phyloP scores from a whole-genome alignment of 2,888 invertebrate genomes.

The Hoplodrina ambigua region DNA sequence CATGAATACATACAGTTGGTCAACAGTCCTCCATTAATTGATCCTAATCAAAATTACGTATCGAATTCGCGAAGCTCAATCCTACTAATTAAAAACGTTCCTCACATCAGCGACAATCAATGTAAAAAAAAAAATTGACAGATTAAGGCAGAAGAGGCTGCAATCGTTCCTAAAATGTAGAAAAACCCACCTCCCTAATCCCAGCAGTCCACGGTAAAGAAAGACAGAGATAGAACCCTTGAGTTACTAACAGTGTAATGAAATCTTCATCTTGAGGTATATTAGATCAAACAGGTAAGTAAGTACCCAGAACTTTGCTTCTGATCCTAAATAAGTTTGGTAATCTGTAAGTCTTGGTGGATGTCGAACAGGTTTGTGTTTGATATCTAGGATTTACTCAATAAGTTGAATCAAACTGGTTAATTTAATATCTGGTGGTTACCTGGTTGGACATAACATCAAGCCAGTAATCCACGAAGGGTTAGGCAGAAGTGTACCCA shows the following conservation, averaged over 20 bases:
- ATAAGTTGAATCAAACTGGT: too few species aligned
- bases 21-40: constrained; percentile 18
- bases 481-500: too few species aligned
- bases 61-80: background rate
- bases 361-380: constrained; percentile 12
- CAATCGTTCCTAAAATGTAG: too few species aligned
- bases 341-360: constrained; percentile 18
- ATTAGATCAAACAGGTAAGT: constrained; percentile 8
- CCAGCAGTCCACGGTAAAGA: too few species aligned
- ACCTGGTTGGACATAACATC: too few species aligned
- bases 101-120: too few species aligned
- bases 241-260: constrained; percentile 12
- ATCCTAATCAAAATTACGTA: constrained; percentile 26
- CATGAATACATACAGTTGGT: background rate
- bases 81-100: too few species aligned
- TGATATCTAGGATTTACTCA: constrained; percentile 13
- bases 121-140: too few species aligned
- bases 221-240: background rate
- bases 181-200: background rate
- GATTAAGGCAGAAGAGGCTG: too few species aligned
- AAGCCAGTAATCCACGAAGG: too few species aligned
- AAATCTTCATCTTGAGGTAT: constrained; percentile 12
- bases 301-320: constrained; percentile 19
- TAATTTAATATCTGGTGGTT: too few species aligned
- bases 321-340: constrained; percentile 12